Evolutionary conservation across 1,140 invertebrate species (phyloP).

Genomic region (Hylyphantes graminicola): DNA sequence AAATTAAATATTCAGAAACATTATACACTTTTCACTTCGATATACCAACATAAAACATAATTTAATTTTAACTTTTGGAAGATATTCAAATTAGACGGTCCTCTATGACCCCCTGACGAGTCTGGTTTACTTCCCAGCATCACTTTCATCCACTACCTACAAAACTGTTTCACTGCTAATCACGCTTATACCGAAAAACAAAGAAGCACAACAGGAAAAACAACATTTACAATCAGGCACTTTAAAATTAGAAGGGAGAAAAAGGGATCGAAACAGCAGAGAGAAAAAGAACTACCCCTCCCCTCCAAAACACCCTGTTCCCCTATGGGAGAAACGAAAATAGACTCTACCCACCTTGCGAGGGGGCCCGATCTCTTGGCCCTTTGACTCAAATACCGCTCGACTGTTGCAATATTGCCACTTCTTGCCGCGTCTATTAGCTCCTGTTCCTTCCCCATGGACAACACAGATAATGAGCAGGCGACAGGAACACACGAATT

Average conservation of each 20-base stretch:
- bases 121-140: no score
- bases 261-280: not conserved
- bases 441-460: conserved; percentile 95
- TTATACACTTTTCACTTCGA: no score
- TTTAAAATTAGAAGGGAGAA: not conserved
- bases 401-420: conserved; percentile 87
- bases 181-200: not conserved
- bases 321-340: conserved; percentile 30
- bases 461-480: conserved; percentile 63
- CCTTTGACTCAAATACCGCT: conserved; percentile 89
- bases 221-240: conserved; percentile 31
- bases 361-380: conserved; percentile 91
- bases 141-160: no score
- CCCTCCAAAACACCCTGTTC: conserved; percentile 2
- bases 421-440: conserved; percentile 93
- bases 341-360: conserved; percentile 78
- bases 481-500: conserved; percentile 13
- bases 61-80: no score
- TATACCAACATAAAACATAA: no score
- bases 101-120: no score
- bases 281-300: conserved; percentile 37
- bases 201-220: conserved; percentile 7
- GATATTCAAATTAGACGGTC: no score
- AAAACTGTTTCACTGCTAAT: not conserved
- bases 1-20: no score